phyloP scores from a whole-genome alignment of 2,888 invertebrate species.

The Blastobasis adustella region DNA sequence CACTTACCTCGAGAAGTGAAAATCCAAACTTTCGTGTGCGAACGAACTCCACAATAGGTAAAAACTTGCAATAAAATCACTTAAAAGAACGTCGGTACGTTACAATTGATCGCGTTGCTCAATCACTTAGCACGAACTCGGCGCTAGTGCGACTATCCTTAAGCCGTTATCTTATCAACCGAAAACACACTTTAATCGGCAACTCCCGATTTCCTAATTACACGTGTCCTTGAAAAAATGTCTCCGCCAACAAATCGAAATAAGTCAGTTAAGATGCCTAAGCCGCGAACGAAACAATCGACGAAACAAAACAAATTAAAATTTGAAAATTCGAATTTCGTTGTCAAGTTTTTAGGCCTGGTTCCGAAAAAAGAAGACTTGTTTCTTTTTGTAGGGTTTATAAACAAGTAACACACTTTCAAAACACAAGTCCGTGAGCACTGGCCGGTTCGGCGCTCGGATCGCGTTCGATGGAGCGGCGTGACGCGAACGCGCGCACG shows the following conservation, averaged over 20 bases:
- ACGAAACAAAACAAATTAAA: no score
- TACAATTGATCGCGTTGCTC: conserved; percentile 35
- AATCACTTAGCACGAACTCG: conserved; percentile 55
- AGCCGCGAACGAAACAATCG: no score
- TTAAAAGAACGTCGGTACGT: conserved; percentile 20
- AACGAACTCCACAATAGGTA: conserved; percentile 32
- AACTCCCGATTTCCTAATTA: conserved; percentile 32
- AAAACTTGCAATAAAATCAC: conserved; percentile 36
- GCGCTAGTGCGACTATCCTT: conserved; percentile 31
- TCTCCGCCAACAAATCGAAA: not conserved
- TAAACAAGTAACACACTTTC: conserved; percentile 15
- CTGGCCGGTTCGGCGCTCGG: conserved; percentile 12
- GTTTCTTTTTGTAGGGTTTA: conserved; percentile 2
- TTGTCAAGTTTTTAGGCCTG: no score
- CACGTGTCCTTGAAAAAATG: conserved; percentile 24
- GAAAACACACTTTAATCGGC: conserved; percentile 32
- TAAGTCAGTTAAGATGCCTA: no score
- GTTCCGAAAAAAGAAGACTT: no score
- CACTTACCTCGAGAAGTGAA: conserved; percentile 49
- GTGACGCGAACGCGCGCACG: conserved; percentile 38
- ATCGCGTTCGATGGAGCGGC: conserved; percentile 10
- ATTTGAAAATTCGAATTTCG: no score
- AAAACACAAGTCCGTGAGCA: conserved; percentile 15
- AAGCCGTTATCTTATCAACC: conserved; percentile 49
- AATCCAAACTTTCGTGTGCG: conserved; percentile 51